Base-by-base conservation (phyloP, 1,140 invertebrate genomes). In the Drosophila arizonae region DNA sequence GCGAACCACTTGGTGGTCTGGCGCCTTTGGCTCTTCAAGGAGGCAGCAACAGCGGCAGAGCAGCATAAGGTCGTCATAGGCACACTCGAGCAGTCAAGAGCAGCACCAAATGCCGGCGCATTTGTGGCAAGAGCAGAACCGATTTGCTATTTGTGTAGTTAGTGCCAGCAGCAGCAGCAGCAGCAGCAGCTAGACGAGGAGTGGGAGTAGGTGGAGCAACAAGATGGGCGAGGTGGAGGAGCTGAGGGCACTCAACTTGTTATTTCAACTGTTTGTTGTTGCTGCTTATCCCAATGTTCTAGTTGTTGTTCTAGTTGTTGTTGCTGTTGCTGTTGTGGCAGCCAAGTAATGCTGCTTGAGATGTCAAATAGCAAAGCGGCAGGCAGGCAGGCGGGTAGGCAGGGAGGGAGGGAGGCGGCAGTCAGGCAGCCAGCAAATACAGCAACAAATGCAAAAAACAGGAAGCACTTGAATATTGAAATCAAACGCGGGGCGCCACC, bases 391-490 rank as follows among this genome's bases (percentile, higher is more conserved):
- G 17, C 17, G 1, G 73, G 33, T 56, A 36, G 69, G 21, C 56
- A 68, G 17, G 17, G 17, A 17, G 43, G 28, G 2, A 33, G 8
- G 28, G 0, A 33, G 8, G 75, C 79, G 73, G 33, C 61, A 36
- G 69, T 21, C 60, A 68, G 43, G 21, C 21, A 30, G 43, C 4
- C 28, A 33, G 8, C 69, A 54, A 74, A 65, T 36, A 50, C 60
- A 57, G 33, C 70, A 79, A 55, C 56, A 76, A 65, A 57, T 65
- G 48, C 70, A 70, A 67, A 79, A 79, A 86, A 72, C 81, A 86
- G 82, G 84, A 86, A 88, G 65, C 84, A 86, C 82, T 86, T 87
- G 76, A 82, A 86, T 87, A 86, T 86, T 82, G 82, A 86, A 86
- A 87, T 86, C 82, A 82, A 79, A 73, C 82, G 71, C 60, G 51